A percentile compares a stretch with the other conserved stretches of the same genome.
phyloP scores from a whole-genome alignment of 2,888 invertebrate genomes.

The Brachyptera putata region DNA sequence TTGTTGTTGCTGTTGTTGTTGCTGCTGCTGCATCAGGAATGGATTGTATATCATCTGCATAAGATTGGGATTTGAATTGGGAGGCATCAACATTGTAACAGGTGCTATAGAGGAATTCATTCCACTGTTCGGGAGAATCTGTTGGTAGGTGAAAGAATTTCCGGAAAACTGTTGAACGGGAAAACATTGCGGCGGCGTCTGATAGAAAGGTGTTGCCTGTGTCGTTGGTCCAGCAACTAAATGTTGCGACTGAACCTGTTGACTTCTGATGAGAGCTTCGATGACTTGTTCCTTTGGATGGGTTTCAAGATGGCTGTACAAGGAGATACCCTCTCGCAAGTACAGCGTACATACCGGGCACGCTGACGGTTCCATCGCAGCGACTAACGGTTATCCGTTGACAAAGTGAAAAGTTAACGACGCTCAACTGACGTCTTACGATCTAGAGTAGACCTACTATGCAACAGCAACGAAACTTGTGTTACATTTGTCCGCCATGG shows the following conservation, averaged over 20 bases:
- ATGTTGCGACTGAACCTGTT: neutral
- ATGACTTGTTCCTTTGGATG: slow-evolving; percentile 88
- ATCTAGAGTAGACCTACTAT: no score
- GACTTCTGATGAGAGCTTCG: slow-evolving; percentile 56
- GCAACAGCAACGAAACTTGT: no score
- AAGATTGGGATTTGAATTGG: slow-evolving; percentile 37
- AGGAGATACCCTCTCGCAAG: slow-evolving; percentile 74
- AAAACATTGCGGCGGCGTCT: neutral
- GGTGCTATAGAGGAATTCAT: neutral
- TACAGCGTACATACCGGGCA: slow-evolving; percentile 84
- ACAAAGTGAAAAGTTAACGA: no score
- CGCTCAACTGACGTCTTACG: no score
- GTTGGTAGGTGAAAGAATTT: slow-evolving; percentile 6
- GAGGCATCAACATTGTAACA: slow-evolving; percentile 9
- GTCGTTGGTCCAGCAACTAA: neutral
- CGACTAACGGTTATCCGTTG: no score
- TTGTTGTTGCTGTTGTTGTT: slow-evolving; percentile 49
- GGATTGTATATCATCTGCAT: slow-evolving; percentile 50
- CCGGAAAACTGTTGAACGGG: neutral
- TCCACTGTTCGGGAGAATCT: neutral
- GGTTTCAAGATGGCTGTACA: slow-evolving; percentile 76
- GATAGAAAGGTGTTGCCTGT: slow-evolving; percentile 1
- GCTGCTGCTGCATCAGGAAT: slow-evolving; percentile 46
- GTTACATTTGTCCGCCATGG: no score
- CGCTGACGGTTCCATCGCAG: slow-evolving; percentile 1